Evolutionary conservation across 2,797 vertebrate species (phyloP).

Genomic region (Sphenodon punctatus): DNA sequence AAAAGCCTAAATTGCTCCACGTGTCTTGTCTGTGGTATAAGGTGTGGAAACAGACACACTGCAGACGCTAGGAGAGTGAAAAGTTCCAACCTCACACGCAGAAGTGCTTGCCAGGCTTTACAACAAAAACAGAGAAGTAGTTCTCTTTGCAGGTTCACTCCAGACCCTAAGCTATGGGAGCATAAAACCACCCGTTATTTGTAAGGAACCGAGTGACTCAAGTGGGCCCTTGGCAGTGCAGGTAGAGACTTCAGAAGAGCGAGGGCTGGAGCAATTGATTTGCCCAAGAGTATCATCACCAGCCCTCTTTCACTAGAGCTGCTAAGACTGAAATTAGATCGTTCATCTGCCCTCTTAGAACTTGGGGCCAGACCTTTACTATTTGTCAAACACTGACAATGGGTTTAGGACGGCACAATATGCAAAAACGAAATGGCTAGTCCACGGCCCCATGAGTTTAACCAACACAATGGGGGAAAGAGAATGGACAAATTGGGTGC

Average conservation of each 20-base stretch:
- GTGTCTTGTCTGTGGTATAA: neutral
- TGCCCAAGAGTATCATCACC: neutral
- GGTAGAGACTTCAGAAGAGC: neutral
- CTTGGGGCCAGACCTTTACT: too few relatives aligned
- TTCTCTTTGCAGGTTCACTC: constrained; percentile 28
- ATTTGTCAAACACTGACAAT: too few relatives aligned
- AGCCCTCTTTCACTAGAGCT: too few relatives aligned
- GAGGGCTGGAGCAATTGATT: neutral
- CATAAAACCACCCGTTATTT: too few relatives aligned
- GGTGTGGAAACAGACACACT: constrained; percentile 29
- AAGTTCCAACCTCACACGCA: constrained; percentile 26
- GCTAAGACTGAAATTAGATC: too few relatives aligned
- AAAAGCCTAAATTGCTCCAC: neutral
- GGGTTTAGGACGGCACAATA: too few relatives aligned
- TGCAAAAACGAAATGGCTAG: too few relatives aligned
- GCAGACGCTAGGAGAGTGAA: constrained; percentile 34
- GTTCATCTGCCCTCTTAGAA: too few relatives aligned
- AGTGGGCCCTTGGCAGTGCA: neutral
- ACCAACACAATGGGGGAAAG: neutral
- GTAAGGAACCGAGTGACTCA: neutral
- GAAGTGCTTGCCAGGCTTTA: constrained; percentile 19
- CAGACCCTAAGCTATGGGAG: neutral
- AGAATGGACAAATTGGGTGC: too few relatives aligned
- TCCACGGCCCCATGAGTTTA: too few relatives aligned
- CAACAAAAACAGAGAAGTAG: constrained; percentile 23